Evolutionary conservation across 2,797 vertebrate species (phyloP).

Genomic region (Ceyx erithaca): DNA sequence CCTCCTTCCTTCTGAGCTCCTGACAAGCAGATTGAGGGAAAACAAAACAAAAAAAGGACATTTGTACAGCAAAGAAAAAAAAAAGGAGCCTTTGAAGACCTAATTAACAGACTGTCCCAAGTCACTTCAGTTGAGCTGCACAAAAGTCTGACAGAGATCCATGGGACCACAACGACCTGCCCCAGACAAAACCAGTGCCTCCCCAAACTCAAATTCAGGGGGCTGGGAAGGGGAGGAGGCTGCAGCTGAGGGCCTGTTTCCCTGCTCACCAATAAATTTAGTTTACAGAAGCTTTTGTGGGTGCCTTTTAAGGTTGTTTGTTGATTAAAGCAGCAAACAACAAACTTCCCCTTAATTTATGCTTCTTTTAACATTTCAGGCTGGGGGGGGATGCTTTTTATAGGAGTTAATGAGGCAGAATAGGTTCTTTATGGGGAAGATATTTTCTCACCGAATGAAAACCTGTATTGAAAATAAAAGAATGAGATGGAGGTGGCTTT

Average conservation of each 20-base stretch:
- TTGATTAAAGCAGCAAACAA: slow-evolving; percentile 72
- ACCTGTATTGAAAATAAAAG: slow-evolving; percentile 64
- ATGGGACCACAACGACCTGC: slow-evolving; percentile 16
- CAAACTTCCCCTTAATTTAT: slow-evolving; percentile 73
- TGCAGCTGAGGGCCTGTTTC: slow-evolving; percentile 6
- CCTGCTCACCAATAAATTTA: slow-evolving; percentile 67
- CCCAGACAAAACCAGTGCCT: neutral
- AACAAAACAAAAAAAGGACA: neutral
- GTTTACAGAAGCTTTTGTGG: slow-evolving; percentile 69
- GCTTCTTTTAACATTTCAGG: slow-evolving; percentile 66
- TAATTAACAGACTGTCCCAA: slow-evolving; percentile 37
- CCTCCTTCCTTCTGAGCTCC: neutral
- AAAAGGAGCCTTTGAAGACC: slow-evolving; percentile 10
- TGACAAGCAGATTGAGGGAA: slow-evolving; percentile 23
- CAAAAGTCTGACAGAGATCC: slow-evolving; percentile 45
- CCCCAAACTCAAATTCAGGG: neutral
- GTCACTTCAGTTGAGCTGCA: slow-evolving; percentile 14
- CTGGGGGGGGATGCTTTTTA: slow-evolving; percentile 52
- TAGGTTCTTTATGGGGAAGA: slow-evolving; percentile 65
- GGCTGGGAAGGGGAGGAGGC: slow-evolving; percentile 17
- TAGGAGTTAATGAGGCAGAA: slow-evolving; percentile 76
- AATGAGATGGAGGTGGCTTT: slow-evolving; percentile 69
- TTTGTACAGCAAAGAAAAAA: neutral
- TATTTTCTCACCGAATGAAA: slow-evolving; percentile 76
- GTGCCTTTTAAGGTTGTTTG: slow-evolving; percentile 59